Base-by-base conservation (phyloP, 1,140 invertebrate species). In the Zaprionus vittiger region DNA sequence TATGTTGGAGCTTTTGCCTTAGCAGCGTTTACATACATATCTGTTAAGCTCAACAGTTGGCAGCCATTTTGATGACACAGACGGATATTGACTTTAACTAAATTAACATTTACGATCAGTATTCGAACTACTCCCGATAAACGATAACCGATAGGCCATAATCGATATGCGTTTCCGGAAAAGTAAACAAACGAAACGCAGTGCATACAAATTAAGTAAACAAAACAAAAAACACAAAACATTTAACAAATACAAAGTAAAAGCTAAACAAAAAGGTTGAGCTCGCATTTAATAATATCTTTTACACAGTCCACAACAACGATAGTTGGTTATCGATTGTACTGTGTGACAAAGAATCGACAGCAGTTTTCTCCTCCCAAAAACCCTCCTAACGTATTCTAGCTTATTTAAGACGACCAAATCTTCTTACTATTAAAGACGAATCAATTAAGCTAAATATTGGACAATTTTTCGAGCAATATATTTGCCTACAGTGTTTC, bases 401-500 rank as follows among this genome's bases (percentile, higher is more conserved):
- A 77, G 75, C 75, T 73, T 73, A 62, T 57, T 81, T 83, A 80
- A 77, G 69, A 73, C 80, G 85, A 89, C 85, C 85, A 87, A 89
- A 64, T 77, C 74, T 81, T 68, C 71, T 86, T 73, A 66, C 60
- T 77, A 69, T 57, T 71, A 59, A 72, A 67, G 28, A 61, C 57
- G 56, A 77, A 49, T 52, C 63, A 54, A 80, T 70, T 66, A 73
- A 77, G 76, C 52, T 73, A 69, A 64, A 71, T 75, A 81, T 71
- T 79, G 67, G 67, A 84, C 62, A 64, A 73, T 69, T 80, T 89
- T 89, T 89, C 73, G 81, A 91, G 82, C 79, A 90, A 91, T 82
- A 84, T 85, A 82, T 91, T 90, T 85, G 86, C 85, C 79, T 85
- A 81, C 65, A 89, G 69, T 71, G 77, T 86, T 83, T 89, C 80